A percentile compares a stretch with the other conserved stretches of the same genome.
phyloP scores from a whole-genome alignment of 2,797 vertebrate genomes.

The Limnodromus scolopaceus region DNA sequence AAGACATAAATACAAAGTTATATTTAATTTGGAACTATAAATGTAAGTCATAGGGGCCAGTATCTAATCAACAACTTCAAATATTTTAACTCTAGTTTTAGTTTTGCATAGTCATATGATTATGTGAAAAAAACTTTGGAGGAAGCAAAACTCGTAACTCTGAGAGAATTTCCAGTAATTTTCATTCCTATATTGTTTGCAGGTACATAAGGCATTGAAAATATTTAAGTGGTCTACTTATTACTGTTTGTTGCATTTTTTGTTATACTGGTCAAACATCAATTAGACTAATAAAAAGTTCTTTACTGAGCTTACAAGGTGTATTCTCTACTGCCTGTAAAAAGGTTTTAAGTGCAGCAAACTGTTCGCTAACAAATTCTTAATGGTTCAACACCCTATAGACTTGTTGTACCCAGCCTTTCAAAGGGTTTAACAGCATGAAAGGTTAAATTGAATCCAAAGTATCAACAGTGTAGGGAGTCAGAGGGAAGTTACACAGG shows the following conservation, averaged over 20 bases:
- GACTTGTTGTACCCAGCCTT: not conserved
- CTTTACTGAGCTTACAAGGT: not conserved
- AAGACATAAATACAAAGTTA: not conserved
- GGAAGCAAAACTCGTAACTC: not conserved
- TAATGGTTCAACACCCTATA: not conserved
- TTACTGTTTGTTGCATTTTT: not conserved
- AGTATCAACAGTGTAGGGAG: not conserved
- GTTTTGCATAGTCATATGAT: not conserved
- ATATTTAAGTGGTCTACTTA: not conserved
- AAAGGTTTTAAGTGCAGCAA: not conserved
- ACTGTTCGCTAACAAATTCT: not conserved
- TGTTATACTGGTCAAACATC: not conserved
- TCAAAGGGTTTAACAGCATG: not conserved
- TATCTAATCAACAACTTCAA: not conserved
- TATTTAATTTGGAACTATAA: not conserved
- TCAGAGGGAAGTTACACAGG: not conserved
- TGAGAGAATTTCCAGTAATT: not conserved
- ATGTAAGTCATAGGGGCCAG: not conserved
- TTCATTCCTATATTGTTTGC: not conserved
- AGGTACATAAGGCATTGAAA: not conserved
- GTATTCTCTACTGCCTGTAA: not conserved
- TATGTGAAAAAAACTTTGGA: not conserved
- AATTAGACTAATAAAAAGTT: not conserved
- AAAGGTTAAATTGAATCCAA: not conserved
- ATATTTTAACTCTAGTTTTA: not conserved